Percentiles rank a stretch among this genome's conserved stretches.
phyloP scores from a whole-genome alignment of 2,113 vertebrate species.

The Trichomycterus rosablanca region DNA sequence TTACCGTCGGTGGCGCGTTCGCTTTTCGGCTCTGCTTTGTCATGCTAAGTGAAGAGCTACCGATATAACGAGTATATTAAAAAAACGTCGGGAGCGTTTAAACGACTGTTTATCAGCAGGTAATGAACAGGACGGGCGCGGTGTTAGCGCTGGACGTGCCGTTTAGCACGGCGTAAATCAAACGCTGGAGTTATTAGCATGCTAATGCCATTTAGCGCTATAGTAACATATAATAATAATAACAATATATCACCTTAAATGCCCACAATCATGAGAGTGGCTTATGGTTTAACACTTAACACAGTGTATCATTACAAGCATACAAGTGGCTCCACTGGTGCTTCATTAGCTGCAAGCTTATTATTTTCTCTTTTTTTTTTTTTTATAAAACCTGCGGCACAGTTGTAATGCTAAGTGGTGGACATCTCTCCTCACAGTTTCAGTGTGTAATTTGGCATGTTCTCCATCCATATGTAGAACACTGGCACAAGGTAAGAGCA shows the following conservation, averaged over 20 bases:
- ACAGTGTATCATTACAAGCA: slow-evolving; percentile 17
- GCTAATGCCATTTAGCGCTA: background rate
- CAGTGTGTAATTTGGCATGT: no score
- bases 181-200: background rate
- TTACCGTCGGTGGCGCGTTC: slow-evolving; percentile 15
- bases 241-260: slow-evolving; percentile 1
- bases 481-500: no score
- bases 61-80: background rate
- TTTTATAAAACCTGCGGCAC: no score
- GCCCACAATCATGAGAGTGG: background rate
- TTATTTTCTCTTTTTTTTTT: no score
- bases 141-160: no score
- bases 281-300: slow-evolving; percentile 22
- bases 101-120: slow-evolving; percentile 10
- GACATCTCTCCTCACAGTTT: no score
- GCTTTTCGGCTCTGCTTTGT: slow-evolving; percentile 24
- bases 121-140: slow-evolving; percentile 8
- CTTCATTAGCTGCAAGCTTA: slow-evolving; percentile 31
- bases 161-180: no score
- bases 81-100: background rate
- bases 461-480: no score
- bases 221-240: background rate
- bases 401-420: no score
- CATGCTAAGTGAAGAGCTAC: slow-evolving; percentile 27
- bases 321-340: slow-evolving; percentile 18